Conservation (phyloP, 1,140 invertebrate species). For the Lepidurus arcticus region DNA sequence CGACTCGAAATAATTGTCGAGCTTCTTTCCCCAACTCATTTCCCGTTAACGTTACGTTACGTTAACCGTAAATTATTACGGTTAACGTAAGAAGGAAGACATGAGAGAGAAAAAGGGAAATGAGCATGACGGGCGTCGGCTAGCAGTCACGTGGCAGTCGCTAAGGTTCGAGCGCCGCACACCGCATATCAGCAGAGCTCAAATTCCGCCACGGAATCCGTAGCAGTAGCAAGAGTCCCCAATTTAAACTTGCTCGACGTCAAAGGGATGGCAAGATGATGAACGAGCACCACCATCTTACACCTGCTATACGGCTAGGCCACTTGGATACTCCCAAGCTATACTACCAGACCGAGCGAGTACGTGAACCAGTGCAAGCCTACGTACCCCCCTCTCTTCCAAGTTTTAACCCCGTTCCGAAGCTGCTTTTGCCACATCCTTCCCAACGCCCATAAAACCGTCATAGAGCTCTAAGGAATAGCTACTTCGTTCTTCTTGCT, state of each 20-base stretch:
- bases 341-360: too few species aligned
- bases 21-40: too few species aligned
- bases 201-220: slow-evolving; percentile 3
- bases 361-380: too few species aligned
- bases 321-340: too few species aligned
- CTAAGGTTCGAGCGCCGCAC: background rate
- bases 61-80: too few species aligned
- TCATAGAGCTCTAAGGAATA: background rate
- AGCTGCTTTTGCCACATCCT: background rate
- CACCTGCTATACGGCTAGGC: background rate
- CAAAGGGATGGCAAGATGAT: background rate
- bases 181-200: background rate
- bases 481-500: background rate
- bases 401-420: background rate
- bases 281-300: background rate
- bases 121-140: background rate
- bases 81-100: background rate
- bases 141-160: background rate
- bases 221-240: background rate
- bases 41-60: too few species aligned
- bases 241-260: slow-evolving; percentile 12
- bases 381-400: too few species aligned
- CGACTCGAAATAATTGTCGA: too few species aligned
- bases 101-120: background rate
- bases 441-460: background rate